Conservation (phyloP, 2,888 invertebrate genomes). For the Oligia strigilis region DNA sequence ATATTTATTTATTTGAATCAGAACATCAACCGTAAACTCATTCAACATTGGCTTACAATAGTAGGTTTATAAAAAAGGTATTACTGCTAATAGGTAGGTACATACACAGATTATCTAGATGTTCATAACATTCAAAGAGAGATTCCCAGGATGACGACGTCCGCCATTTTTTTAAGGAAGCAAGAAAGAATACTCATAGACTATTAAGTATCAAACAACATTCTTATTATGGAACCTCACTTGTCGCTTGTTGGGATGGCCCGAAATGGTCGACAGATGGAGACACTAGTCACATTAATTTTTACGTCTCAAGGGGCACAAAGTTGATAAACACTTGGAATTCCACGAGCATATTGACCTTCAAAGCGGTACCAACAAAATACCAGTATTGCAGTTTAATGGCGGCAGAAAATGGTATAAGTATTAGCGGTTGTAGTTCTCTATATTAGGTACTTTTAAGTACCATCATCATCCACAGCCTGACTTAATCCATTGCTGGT, state of each 20-base stretch:
- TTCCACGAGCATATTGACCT: background rate
- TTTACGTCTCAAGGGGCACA: background rate
- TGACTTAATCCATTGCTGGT: background rate
- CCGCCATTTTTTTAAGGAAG: background rate
- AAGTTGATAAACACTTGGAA: background rate
- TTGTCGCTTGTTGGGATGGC: background rate
- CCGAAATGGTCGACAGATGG: constrained; percentile 34
- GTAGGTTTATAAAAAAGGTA: background rate
- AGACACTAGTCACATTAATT: constrained; percentile 21
- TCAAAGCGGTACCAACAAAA: background rate
- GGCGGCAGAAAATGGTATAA: background rate
- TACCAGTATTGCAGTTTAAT: too few species aligned
- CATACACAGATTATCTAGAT: background rate
- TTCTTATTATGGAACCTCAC: background rate
- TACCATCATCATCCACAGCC: background rate
- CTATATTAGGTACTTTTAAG: background rate
- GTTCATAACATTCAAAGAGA: background rate
- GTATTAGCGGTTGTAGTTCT: background rate
- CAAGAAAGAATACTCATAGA: background rate
- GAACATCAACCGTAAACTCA: background rate
- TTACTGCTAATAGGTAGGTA: background rate
- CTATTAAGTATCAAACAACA: background rate
- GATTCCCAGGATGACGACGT: background rate
- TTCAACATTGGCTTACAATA: background rate
- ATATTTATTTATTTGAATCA: background rate